phyloP scores from a whole-genome alignment of 2,113 vertebrate species.

The Oryzias curvinotus region DNA sequence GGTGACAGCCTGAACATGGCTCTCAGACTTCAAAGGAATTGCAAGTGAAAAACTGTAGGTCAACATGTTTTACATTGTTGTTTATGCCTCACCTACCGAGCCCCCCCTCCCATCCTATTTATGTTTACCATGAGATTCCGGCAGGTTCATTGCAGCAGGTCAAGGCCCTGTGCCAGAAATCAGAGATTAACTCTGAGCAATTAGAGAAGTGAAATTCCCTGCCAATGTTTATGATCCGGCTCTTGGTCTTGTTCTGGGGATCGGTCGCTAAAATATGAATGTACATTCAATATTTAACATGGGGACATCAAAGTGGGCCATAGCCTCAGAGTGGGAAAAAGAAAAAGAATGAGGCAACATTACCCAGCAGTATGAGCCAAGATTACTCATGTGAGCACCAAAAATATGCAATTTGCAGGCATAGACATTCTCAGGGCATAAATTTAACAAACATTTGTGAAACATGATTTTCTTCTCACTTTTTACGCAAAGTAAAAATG shows the following conservation, averaged over 20 bases:
- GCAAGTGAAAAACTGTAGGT: background rate
- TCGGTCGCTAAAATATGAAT: conserved; percentile 67
- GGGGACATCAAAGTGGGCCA: conserved; percentile 56
- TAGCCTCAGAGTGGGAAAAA: conserved; percentile 4
- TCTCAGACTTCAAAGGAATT: no score
- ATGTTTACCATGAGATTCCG: conserved; percentile 48
- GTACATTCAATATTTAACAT: conserved; percentile 71
- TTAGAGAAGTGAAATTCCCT: conserved; percentile 58
- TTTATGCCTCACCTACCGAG: background rate
- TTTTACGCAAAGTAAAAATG: no score
- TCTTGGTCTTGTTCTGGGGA: conserved; percentile 46
- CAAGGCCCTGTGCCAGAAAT: conserved; percentile 31
- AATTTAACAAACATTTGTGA: background rate
- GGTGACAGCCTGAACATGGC: no score
- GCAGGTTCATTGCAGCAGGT: conserved; percentile 46
- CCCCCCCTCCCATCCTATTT: conserved; percentile 16
- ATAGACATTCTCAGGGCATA: no score
- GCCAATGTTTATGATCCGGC: conserved; percentile 57
- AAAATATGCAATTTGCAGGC: conserved; percentile 16
- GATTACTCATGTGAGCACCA: conserved; percentile 23
- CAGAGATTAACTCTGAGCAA: conserved; percentile 66
- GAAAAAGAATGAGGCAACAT: conserved; percentile 42
- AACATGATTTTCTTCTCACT: background rate
- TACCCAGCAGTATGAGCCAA: conserved; percentile 20
- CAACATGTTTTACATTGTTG: conserved; percentile 18